A percentile compares a stretch with the other conserved stretches of the same genome.
These are phyloP conservation scores for Drosophila picticornis DNA, from an alignment of 2,888 invertebrate species.

Conservation along the genomic window DNA sequence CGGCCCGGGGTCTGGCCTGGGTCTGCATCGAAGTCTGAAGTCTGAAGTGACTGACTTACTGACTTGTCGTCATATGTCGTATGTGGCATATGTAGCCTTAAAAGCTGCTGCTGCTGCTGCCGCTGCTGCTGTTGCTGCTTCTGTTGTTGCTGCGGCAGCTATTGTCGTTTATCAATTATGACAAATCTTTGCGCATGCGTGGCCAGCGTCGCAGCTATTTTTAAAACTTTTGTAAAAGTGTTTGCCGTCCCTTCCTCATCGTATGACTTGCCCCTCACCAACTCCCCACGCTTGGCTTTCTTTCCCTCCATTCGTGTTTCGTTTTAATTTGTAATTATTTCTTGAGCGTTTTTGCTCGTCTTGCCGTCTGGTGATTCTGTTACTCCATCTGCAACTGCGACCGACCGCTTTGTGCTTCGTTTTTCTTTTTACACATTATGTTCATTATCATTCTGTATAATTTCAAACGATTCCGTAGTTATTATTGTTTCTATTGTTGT, in stretches of 20 bases:
- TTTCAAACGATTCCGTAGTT: slow-evolving; percentile 67
- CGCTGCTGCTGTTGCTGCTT: slow-evolving; percentile 16
- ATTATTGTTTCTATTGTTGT: slow-evolving; percentile 42
- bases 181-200: slow-evolving; percentile 85
- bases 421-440: slow-evolving; percentile 21
- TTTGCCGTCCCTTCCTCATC: slow-evolving; percentile 20
- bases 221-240: slow-evolving; percentile 58
- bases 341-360: slow-evolving; percentile 65
- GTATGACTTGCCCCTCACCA: not conserved
- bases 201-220: slow-evolving; percentile 73
- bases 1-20: slow-evolving; percentile 7
- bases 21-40: slow-evolving; percentile 34
- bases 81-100: slow-evolving; percentile 50
- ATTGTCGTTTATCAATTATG: slow-evolving; percentile 84
- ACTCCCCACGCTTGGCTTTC: slow-evolving; percentile 1
- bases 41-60: slow-evolving; percentile 27
- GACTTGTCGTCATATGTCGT: slow-evolving; percentile 64
- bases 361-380: slow-evolving; percentile 20
- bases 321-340: slow-evolving; percentile 80
- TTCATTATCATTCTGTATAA: slow-evolving; percentile 62
- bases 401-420: slow-evolving; percentile 11
- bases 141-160: slow-evolving; percentile 42
- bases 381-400: slow-evolving; percentile 1
- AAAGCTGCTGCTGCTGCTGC: slow-evolving; percentile 28
- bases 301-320: slow-evolving; percentile 67